A percentile compares a stretch with the other conserved stretches of the same genome.
phyloP scores from a whole-genome alignment of 2,797 vertebrate species.

The Tiaroga cobitis region DNA sequence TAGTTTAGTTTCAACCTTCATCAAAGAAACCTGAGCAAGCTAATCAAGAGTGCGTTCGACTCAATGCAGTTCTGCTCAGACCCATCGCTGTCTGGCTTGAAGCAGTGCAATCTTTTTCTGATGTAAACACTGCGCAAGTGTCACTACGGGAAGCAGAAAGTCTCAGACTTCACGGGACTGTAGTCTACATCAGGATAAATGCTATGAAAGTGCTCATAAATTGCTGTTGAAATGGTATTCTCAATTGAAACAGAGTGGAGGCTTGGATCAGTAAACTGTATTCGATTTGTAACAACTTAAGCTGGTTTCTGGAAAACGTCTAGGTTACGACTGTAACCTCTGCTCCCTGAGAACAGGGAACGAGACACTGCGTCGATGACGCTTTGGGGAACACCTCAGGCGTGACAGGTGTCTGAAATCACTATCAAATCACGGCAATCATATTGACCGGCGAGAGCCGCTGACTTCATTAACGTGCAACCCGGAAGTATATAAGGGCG shows the following conservation, averaged over 20 bases:
- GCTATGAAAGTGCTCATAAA: neutral
- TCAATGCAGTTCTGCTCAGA: neutral
- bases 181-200: no score
- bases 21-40: neutral
- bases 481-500: no score
- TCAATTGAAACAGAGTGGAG: neutral
- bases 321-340: no score
- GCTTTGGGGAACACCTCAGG: no score
- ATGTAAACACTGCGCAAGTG: neutral
- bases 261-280: neutral
- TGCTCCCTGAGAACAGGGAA: no score
- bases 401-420: no score
- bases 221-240: neutral
- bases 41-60: neutral
- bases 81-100: neutral
- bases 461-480: no score
- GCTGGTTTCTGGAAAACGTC: neutral
- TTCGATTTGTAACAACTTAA: neutral
- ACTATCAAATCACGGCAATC: no score
- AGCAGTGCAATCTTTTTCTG: neutral
- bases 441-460: no score
- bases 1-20: neutral
- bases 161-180: neutral
- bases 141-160: neutral
- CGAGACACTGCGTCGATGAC: no score